Base-by-base conservation (phyloP, 2,888 invertebrate species). In the Apodemia zela region DNA sequence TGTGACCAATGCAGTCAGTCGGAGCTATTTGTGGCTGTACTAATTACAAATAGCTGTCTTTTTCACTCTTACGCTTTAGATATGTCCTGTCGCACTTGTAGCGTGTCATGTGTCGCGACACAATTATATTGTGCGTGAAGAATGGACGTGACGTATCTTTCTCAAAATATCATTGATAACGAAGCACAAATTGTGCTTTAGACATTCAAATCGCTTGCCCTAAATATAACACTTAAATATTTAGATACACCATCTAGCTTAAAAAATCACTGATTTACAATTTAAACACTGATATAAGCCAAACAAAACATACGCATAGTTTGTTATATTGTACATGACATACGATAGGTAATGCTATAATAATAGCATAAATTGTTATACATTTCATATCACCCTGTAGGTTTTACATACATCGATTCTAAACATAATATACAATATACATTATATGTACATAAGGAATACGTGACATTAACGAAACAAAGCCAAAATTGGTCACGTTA, bases 381-480 rank as follows among this genome's bases (percentile, higher is more conserved):
- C 17, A 49, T 49, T 51, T 51, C 13, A 21, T 5, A 51, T 51
- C 51, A 51, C 51, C 51, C 51, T 11, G 51, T 51, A 21, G 21
- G 42, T 42, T 15, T 15, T n/a, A 8, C 21, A 21, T 51, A 51
- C 11, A 11, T 51, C 11, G 18, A 51, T 11, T 18, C 1, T 11
- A 51, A 51, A 21, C 49, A 51, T 18, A 17, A 54, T 54, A 54
- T 25, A 54, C 13, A 54, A 21, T 54, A 42, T 42, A 11, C 54
- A 54, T 54, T 54, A 21, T 25, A 54, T 54, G 54, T 54, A 54
- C 54, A 54, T 54, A 54, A 54, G 54, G 6, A 25, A 54, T 15
- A 54, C 11, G 21, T 25, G 4, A 25, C 18, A 25, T 4, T 25
- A 21, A 25, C 11, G 5, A 21, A 54, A 54, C 38, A 38, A 38